phyloP scores from a whole-genome alignment of 2,113 vertebrate genomes.

The Proterorhinus semilunaris region DNA sequence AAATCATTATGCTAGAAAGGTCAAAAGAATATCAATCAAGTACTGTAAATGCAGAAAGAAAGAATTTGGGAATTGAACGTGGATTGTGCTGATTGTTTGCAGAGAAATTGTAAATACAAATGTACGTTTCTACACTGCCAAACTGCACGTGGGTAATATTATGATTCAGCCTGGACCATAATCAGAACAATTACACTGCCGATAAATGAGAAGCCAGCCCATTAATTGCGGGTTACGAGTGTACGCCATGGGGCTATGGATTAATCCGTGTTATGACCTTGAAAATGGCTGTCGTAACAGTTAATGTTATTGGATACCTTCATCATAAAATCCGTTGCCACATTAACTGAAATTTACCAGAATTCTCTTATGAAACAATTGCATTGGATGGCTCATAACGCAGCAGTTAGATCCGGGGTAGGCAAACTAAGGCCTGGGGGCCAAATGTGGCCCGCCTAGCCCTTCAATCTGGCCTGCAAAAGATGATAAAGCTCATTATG shows the following conservation, averaged over 20 bases:
- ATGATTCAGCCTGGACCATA: slow-evolving; percentile 13
- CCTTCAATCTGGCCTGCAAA: no score
- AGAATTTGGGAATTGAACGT: not conserved
- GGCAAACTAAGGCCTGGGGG: no score
- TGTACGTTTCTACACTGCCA: not conserved
- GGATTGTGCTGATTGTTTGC: not conserved
- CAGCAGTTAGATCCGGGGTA: no score
- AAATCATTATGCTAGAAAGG: no score
- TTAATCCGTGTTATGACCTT: slow-evolving; percentile 25
- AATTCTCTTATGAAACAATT: not conserved
- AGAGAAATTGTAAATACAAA: not conserved
- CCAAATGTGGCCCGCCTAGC: no score
- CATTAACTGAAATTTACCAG: not conserved
- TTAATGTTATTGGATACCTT: not conserved
- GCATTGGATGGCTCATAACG: not conserved
- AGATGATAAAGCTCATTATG: no score
- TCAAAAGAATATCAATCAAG: not conserved
- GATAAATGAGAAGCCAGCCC: slow-evolving; percentile 29
- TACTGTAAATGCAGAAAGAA: not conserved
- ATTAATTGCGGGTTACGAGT: slow-evolving; percentile 18
- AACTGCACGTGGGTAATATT: not conserved
- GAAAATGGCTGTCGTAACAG: slow-evolving; percentile 1
- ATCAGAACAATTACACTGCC: slow-evolving; percentile 26
- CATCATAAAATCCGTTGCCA: not conserved
- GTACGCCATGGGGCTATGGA: slow-evolving; percentile 18